These are phyloP conservation scores for Sebastes iracundus DNA, from an alignment of 2,797 vertebrate species.

Conservation along the genomic window DNA sequence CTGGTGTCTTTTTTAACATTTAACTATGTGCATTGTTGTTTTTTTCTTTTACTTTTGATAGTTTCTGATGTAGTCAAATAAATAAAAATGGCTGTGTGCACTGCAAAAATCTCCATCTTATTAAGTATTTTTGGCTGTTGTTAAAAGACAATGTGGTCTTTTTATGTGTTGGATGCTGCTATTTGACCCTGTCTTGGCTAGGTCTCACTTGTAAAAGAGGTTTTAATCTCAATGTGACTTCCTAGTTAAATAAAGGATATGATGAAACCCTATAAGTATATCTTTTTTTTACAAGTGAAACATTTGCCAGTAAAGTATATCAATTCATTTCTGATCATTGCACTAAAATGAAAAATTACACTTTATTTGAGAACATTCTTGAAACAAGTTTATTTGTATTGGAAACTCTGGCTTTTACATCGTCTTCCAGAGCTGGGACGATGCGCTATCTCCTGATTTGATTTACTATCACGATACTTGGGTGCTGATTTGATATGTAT, in stretches of 20 bases:
- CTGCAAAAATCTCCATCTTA: not conserved
- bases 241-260: too few species aligned
- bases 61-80: not conserved
- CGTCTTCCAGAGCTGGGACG: too few species aligned
- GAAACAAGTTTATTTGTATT: not conserved
- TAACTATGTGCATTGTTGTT: not conserved
- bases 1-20: constrained; percentile 1
- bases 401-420: not conserved
- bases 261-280: not conserved
- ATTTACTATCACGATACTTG: too few species aligned
- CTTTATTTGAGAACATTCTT: not conserved
- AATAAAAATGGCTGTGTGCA: not conserved
- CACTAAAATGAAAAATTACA: not conserved
- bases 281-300: not conserved
- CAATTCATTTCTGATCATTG: not conserved
- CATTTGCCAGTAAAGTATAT: not conserved
- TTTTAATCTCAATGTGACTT: too few species aligned
- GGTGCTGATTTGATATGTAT: too few species aligned
- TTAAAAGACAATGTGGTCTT: not conserved
- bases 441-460: too few species aligned
- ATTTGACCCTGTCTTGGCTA: too few species aligned
- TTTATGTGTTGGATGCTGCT: too few species aligned
- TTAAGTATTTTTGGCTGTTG: not conserved
- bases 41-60: not conserved
- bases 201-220: too few species aligned